These are phyloP conservation scores for Pica pica DNA, from an alignment of 2,113 vertebrate species.

Conservation along the genomic window DNA sequence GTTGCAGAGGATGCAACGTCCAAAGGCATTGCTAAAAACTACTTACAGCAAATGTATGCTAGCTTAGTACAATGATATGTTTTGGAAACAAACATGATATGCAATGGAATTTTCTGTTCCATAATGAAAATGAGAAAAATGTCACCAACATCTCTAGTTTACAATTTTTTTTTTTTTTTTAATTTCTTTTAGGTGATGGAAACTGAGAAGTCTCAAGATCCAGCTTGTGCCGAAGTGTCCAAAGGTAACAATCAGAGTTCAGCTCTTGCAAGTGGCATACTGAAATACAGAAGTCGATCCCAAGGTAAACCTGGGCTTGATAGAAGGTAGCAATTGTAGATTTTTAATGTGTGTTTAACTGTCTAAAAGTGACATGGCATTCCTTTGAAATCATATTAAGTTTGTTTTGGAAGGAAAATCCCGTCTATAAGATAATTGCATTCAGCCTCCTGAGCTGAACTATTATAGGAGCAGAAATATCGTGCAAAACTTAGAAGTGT, in stretches of 20 bases:
- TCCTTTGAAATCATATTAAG: not conserved
- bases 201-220: constrained; percentile 76
- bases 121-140: not conserved
- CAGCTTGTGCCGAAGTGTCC: constrained; percentile 61
- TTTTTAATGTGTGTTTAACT: not conserved
- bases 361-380: not conserved
- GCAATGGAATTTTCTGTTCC: not conserved
- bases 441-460: not conserved
- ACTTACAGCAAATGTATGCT: not conserved
- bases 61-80: not conserved
- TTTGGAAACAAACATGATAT: not conserved
- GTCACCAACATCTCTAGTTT: not conserved
- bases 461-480: not conserved
- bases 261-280: constrained; percentile 68
- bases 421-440: not conserved
- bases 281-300: constrained; percentile 84
- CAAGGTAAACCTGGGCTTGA: constrained; percentile 74
- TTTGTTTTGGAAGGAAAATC: not conserved
- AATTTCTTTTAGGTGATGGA: constrained; percentile 71
- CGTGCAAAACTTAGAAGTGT: not conserved
- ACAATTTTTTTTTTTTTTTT: not conserved
- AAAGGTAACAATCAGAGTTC: constrained; percentile 79
- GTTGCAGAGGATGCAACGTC: not conserved
- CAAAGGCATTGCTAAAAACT: not conserved
- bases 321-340: not conserved